Evolutionary conservation across 2,888 invertebrate species (phyloP).

Genomic region (Caenorhabditis parvicauda): DNA sequence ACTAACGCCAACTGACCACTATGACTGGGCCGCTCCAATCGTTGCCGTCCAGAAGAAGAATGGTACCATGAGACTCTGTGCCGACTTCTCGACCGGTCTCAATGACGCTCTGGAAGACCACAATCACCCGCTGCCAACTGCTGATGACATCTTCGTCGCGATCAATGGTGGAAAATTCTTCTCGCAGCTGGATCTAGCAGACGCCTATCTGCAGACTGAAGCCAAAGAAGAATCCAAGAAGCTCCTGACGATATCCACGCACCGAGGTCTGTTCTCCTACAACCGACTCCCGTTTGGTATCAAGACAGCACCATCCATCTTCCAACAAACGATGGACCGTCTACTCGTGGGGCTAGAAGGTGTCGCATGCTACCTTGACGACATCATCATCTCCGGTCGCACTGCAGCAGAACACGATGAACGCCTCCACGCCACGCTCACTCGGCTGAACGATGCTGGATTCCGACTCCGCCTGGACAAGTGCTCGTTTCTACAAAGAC

Average conservation of each 20-base stretch:
- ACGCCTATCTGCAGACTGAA: conserved; percentile 43
- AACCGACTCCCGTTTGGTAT: conserved; percentile 43
- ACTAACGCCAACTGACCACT: conserved; percentile 23
- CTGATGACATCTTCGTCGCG: conserved; percentile 31
- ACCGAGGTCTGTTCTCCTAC: conserved; percentile 36
- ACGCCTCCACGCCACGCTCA: conserved; percentile 15
- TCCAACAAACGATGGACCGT: conserved; percentile 34
- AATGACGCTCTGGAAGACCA: conserved; percentile 29
- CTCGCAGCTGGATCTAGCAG: conserved; percentile 36
- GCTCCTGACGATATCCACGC: conserved; percentile 35
- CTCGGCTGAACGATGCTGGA: conserved; percentile 25
- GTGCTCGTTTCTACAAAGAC: conserved; percentile 24
- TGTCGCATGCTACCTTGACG: conserved; percentile 32
- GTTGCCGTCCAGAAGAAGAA: conserved; percentile 35
- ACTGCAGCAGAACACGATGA: conserved; percentile 19
- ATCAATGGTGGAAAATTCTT: conserved; percentile 33
- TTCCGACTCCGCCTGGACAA: conserved; percentile 31
- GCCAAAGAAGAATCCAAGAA: conserved; percentile 26
- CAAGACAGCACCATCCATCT: conserved; percentile 36
- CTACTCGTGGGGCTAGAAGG: conserved; percentile 26
- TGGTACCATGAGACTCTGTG: conserved; percentile 38
- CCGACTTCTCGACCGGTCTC: conserved; percentile 41
- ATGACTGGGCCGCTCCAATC: conserved; percentile 42
- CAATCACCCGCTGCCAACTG: conserved; percentile 36
- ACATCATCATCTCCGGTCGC: conserved; percentile 25